Conservation (phyloP, 2,797 vertebrate genomes). For the Periparus ater region DNA sequence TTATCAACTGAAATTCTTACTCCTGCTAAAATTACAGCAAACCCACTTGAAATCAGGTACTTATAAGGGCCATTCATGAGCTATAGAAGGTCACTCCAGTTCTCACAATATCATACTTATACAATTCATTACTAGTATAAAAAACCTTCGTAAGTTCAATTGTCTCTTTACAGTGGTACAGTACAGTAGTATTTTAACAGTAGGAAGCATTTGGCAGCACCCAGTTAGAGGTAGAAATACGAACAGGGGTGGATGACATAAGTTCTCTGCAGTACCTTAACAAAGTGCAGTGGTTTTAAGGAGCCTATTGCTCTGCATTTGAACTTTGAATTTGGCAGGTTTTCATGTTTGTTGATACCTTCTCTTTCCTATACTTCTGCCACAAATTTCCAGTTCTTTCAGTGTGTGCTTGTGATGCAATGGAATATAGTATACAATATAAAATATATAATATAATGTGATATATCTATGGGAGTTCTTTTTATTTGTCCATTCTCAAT, state of each 20-base stretch:
- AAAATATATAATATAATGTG: neutral
- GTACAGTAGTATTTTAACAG: neutral
- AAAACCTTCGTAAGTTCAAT: neutral
- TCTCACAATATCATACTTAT: neutral
- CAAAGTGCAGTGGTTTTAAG: neutral
- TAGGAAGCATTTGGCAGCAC: neutral
- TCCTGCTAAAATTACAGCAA: neutral
- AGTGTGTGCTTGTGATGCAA: neutral
- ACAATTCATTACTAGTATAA: neutral
- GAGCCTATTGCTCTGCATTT: neutral
- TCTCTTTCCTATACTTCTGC: neutral
- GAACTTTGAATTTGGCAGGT: neutral
- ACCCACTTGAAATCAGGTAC: neutral
- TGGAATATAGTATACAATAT: neutral
- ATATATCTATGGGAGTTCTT: neutral
- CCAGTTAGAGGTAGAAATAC: neutral
- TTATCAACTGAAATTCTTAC: neutral
- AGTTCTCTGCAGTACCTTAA: neutral
- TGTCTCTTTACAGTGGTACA: neutral
- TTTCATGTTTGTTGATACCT: neutral
- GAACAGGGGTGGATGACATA: neutral
- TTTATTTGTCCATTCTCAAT: neutral
- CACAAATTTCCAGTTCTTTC: neutral
- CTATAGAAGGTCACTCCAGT: neutral
- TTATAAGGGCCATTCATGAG: neutral